Percentiles rank a stretch among this genome's conserved stretches.
phyloP scores from a whole-genome alignment of 2,888 invertebrate genomes.

The Muschampia plurimacula region DNA sequence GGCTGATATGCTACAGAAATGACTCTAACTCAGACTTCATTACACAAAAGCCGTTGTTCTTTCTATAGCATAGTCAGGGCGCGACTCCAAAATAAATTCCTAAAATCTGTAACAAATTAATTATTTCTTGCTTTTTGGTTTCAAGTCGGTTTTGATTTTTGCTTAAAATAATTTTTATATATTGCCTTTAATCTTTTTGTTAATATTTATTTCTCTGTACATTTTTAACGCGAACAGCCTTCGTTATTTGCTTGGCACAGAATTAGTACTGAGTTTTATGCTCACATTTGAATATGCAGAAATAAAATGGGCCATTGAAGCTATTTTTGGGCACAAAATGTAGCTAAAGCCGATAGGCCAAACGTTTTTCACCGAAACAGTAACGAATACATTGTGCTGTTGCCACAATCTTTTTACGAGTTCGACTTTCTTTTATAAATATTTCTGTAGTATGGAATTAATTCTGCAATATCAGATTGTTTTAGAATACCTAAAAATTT shows the following conservation, averaged over 20 bases:
- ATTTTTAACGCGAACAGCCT: not conserved
- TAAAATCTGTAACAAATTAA: too few relatives aligned
- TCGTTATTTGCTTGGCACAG: not conserved
- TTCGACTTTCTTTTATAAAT: constrained; percentile 1
- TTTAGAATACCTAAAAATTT: too few relatives aligned
- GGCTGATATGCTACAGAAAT: too few relatives aligned
- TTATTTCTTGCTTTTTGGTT: too few relatives aligned
- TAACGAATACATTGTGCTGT: constrained; percentile 8
- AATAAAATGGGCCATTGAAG: constrained; percentile 14
- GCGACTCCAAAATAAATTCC: too few relatives aligned
- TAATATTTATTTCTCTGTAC: not conserved
- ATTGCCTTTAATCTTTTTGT: not conserved
- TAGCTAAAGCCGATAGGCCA: constrained; percentile 11
- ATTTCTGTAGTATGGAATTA: not conserved
- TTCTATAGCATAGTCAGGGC: too few relatives aligned
- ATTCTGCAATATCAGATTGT: not conserved
- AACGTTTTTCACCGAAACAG: constrained; percentile 9
- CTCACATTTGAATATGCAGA: constrained; percentile 11
- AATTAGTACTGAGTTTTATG: constrained; percentile 11
- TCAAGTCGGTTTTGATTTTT: too few relatives aligned
- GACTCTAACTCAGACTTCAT: too few relatives aligned
- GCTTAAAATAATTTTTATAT: not conserved
- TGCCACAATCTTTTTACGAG: constrained; percentile 10
- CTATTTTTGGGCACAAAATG: constrained; percentile 16
- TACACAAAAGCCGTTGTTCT: too few relatives aligned